Conservation (phyloP, 2,888 invertebrate genomes). For the Lasioglossum villosulum region DNA sequence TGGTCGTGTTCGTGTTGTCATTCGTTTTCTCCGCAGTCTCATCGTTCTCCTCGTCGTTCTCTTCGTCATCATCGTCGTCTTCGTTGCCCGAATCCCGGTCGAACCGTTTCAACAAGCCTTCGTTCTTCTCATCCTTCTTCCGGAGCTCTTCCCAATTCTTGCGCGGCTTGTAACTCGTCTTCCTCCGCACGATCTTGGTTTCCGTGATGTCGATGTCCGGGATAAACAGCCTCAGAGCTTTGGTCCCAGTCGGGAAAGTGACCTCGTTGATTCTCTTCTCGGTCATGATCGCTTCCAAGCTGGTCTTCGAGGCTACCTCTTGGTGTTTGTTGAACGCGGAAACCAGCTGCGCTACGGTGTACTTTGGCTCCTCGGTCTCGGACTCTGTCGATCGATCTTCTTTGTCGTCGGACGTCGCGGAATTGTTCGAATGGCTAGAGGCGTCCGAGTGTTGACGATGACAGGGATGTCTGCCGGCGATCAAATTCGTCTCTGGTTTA, state of each 20-base stretch:
- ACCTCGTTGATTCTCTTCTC: constrained; percentile 80
- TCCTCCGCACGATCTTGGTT: constrained; percentile 79
- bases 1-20: background rate
- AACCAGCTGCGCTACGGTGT: constrained; percentile 85
- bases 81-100: constrained; percentile 81
- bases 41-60: constrained; percentile 51
- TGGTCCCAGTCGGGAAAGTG: constrained; percentile 84
- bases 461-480: constrained; percentile 72
- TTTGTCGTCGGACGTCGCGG: constrained; percentile 80
- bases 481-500: constrained; percentile 20
- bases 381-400: constrained; percentile 81
- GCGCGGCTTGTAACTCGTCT: constrained; percentile 83
- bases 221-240: constrained; percentile 84
- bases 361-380: constrained; percentile 84
- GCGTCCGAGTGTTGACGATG: constrained; percentile 80
- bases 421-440: constrained; percentile 80
- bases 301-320: constrained; percentile 84
- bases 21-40: background rate
- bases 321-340: constrained; percentile 85
- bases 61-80: constrained; percentile 74
- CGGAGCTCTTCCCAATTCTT: constrained; percentile 83
- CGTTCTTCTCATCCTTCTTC: constrained; percentile 81
- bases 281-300: constrained; percentile 84
- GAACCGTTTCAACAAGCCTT: constrained; percentile 78
- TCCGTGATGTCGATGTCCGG: constrained; percentile 84